These are phyloP conservation scores for Oncorhynchus tshawytscha DNA, from an alignment of 2,113 vertebrate species.

Conservation along the genomic window DNA sequence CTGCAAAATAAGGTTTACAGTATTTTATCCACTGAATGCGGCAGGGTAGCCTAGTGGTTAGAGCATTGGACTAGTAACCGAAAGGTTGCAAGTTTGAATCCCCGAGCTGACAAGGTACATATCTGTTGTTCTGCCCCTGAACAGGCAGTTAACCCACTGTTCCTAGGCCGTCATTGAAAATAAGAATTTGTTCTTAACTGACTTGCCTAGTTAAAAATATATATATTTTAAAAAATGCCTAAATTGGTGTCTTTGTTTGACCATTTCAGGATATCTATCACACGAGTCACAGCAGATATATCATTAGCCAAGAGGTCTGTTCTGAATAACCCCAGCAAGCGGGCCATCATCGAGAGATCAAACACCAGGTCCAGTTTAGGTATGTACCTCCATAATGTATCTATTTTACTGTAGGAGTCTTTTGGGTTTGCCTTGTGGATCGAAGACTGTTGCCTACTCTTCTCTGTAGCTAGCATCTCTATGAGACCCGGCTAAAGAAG, in stretches of 20 bases:
- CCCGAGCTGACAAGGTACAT: no score
- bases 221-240: not conserved
- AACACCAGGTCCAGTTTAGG: slow-evolving; percentile 95
- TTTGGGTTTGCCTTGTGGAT: not conserved
- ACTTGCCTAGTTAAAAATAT: no score
- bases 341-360: slow-evolving; percentile 93
- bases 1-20: not conserved
- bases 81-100: no score
- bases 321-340: slow-evolving; percentile 96
- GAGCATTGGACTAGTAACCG: no score
- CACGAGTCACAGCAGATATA: slow-evolving; percentile 92
- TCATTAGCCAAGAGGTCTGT: slow-evolving; percentile 93
- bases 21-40: not conserved
- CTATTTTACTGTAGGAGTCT: not conserved
- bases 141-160: no score
- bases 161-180: no score
- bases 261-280: slow-evolving; percentile 88
- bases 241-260: not conserved
- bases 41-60: no score
- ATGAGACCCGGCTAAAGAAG: no score
- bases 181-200: no score
- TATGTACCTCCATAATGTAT: slow-evolving; percentile 56
- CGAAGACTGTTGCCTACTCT: not conserved
- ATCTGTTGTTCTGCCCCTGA: no score
- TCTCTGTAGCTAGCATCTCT: not conserved